Conservation (phyloP, 2,113 vertebrate genomes). For the Bagarius yarrelli region DNA sequence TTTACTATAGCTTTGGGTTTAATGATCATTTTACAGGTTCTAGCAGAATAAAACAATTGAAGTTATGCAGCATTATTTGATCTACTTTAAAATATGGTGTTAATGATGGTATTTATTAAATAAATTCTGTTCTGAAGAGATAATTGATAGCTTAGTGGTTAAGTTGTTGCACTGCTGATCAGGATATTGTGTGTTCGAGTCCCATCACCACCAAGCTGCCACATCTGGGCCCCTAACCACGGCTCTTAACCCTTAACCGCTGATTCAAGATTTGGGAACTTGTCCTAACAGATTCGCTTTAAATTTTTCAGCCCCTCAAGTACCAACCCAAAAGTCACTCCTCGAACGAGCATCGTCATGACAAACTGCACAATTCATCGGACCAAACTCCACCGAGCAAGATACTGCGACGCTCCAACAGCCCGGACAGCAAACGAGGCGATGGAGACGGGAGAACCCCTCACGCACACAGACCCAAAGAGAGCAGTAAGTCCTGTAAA, state of each 20-base stretch:
- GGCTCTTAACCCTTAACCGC: too few relatives aligned
- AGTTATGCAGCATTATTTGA: background rate
- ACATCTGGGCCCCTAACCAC: too few relatives aligned
- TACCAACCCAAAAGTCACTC: conserved; percentile 96
- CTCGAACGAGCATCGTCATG: conserved; percentile 89
- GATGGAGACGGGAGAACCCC: conserved; percentile 85
- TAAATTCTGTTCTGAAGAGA: too few relatives aligned
- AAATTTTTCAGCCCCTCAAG: conserved; percentile 85
- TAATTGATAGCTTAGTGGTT: too few relatives aligned
- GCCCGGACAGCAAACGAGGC: conserved; percentile 88
- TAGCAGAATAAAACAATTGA: too few relatives aligned
- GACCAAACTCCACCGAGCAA: conserved; percentile 95
- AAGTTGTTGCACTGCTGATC: too few relatives aligned
- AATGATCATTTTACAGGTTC: background rate
- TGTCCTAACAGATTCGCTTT: background rate
- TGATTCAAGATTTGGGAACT: too few relatives aligned
- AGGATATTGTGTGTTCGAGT: too few relatives aligned
- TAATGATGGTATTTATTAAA: too few relatives aligned
- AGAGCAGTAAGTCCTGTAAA: conserved; percentile 79
- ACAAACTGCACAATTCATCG: conserved; percentile 89
- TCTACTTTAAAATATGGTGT: too few relatives aligned
- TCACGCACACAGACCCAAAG: conserved; percentile 85
- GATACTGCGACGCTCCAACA: conserved; percentile 93
- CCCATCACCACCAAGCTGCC: too few relatives aligned
- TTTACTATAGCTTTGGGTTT: background rate